Conservation (phyloP, 2,888 invertebrate species). For the Archaeoteleia sp. region DNA sequence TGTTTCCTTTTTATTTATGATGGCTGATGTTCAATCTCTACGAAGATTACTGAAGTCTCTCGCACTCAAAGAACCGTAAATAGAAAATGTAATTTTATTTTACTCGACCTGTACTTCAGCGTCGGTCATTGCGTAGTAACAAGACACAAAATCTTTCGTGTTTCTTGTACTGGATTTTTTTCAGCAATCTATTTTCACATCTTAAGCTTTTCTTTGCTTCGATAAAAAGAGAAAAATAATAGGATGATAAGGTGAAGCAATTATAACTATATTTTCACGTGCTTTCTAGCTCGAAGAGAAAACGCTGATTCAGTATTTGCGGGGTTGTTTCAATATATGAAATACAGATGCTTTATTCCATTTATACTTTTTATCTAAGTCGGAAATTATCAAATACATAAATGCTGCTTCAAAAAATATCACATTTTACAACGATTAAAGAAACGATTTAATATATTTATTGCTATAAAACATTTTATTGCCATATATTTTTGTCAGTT, state of each 20-base stretch:
- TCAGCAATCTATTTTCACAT: conserved; percentile 30
- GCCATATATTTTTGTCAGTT: too few species aligned
- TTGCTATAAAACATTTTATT: too few species aligned
- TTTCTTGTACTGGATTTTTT: conserved; percentile 2
- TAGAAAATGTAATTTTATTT: conserved; percentile 43
- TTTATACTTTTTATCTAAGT: conserved; percentile 24
- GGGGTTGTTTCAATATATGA: conserved; percentile 37
- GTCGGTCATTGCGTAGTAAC: conserved; percentile 12
- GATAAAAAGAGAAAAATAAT: conserved; percentile 23
- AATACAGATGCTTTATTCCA: conserved; percentile 39
- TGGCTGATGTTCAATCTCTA: conserved; percentile 16
- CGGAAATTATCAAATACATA: conserved; percentile 27
- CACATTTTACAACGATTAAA: too few species aligned
- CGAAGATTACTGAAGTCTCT: conserved; percentile 24
- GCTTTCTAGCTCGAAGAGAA: not conserved
- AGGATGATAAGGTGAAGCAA: conserved; percentile 24
- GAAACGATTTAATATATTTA: too few species aligned
- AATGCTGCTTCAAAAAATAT: conserved; percentile 21
- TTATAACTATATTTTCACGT: conserved; percentile 42
- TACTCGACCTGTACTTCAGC: conserved; percentile 13
- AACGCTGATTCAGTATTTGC: conserved; percentile 31
- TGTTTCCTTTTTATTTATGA: too few species aligned
- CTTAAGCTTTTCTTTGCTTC: conserved; percentile 34
- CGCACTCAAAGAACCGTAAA: conserved; percentile 36
- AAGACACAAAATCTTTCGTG: conserved; percentile 10